A percentile compares a stretch with the other conserved stretches of the same genome.
These are phyloP conservation scores for Hypsibius dujardini DNA, from an alignment of 1,140 invertebrate genomes.

Conservation along the genomic window DNA sequence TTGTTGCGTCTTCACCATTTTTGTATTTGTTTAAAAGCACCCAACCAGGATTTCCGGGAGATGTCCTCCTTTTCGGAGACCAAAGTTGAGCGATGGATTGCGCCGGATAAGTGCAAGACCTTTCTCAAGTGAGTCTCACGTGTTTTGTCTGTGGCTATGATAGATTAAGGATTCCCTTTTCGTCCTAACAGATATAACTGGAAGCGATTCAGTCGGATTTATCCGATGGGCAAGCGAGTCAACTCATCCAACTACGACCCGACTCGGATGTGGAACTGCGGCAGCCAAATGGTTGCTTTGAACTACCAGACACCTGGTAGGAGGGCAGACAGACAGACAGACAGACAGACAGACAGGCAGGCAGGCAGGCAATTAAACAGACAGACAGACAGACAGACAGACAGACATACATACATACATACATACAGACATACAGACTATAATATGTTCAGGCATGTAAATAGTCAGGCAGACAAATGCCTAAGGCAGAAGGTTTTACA, in stretches of 20 bases:
- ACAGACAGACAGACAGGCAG: too few species aligned
- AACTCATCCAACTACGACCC: slow-evolving; percentile 96
- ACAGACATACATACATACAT: too few species aligned
- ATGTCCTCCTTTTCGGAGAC: slow-evolving; percentile 93
- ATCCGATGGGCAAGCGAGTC: slow-evolving; percentile 68
- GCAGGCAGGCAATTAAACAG: too few species aligned
- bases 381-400: too few species aligned
- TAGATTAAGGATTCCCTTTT: too few species aligned
- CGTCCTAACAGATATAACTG: slow-evolving; percentile 30
- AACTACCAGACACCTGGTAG: slow-evolving; percentile 87
- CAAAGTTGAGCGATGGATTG: slow-evolving; percentile 74
- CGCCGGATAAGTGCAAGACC: slow-evolving; percentile 54
- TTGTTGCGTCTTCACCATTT: too few species aligned
- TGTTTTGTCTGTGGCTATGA: too few species aligned
- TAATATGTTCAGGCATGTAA: too few species aligned
- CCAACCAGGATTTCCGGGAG: slow-evolving; percentile 49
- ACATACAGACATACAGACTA: too few species aligned
- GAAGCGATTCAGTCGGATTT: slow-evolving; percentile 71
- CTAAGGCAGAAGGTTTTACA: too few species aligned
- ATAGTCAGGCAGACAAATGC: too few species aligned
- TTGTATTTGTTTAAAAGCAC: background rate
- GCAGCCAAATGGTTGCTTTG: slow-evolving; percentile 85
- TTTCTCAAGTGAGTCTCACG: slow-evolving; percentile 72
- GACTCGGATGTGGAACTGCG: slow-evolving; percentile 78
- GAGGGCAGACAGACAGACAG: too few species aligned